phyloP scores from a whole-genome alignment of 2,113 vertebrate genomes.

The Sinosuthora webbiana region DNA sequence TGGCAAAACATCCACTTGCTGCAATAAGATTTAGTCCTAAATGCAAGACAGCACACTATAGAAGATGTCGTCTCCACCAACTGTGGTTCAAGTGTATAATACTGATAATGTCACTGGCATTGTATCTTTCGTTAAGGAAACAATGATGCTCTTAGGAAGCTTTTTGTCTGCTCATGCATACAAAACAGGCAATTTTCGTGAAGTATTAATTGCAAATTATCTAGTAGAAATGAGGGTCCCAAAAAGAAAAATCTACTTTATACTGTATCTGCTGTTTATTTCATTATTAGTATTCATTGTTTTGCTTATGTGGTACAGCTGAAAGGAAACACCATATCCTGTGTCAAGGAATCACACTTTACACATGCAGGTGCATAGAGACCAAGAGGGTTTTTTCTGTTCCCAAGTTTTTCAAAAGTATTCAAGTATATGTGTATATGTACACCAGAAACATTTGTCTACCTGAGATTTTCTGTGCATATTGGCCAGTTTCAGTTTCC shows the following conservation, averaged over 20 bases:
- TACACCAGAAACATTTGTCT: not conserved
- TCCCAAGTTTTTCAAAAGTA: not conserved
- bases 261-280: constrained; percentile 41
- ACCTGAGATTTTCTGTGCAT: not conserved
- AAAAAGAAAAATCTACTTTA: constrained; percentile 19
- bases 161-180: constrained; percentile 26
- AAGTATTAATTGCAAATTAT: constrained; percentile 47
- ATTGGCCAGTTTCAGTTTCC: not conserved
- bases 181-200: constrained; percentile 39
- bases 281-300: constrained; percentile 38
- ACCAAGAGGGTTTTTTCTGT: not conserved
- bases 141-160: constrained; percentile 38
- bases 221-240: not conserved
- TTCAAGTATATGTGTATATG: not conserved
- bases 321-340: constrained; percentile 19
- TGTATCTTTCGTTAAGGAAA: constrained; percentile 56
- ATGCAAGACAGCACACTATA: constrained; percentile 51
- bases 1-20: constrained; percentile 58
- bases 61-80: constrained; percentile 53
- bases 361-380: not conserved
- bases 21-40: constrained; percentile 63
- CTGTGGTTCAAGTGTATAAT: constrained; percentile 58
- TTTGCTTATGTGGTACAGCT: not conserved
- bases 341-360: not conserved
- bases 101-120: constrained; percentile 35